A percentile compares a stretch with the other conserved stretches of the same genome.
Evolutionary conservation across 64 coral and sea anemone genomes (phyloP).

Genomic region (Acropora yongei): DNA sequence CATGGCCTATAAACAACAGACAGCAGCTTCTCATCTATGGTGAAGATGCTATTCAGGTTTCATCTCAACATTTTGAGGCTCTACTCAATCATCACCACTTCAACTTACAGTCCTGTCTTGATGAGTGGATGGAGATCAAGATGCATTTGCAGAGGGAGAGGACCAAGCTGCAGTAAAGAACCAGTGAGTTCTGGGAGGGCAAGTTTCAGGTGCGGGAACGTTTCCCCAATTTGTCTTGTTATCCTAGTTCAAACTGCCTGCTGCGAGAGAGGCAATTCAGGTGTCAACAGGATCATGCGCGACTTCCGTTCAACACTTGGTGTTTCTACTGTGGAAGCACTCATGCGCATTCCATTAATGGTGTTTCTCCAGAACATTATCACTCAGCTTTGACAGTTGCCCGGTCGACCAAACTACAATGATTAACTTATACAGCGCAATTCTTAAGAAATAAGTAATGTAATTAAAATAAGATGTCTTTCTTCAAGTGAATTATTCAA

Average conservation of each 20-base stretch:
- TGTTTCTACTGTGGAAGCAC: constrained; percentile 32
- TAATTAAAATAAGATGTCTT: too few species aligned
- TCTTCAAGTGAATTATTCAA: too few species aligned
- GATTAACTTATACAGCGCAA: too few species aligned
- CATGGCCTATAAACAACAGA: too few species aligned
- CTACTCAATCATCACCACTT: not conserved
- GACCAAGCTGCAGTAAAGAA: not conserved
- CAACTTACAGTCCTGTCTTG: constrained; percentile 11
- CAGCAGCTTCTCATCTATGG: too few species aligned
- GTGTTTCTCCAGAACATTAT: too few species aligned
- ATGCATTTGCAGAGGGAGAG: constrained; percentile 7
- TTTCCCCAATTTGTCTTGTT: constrained; percentile 44
- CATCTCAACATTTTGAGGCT: too few species aligned
- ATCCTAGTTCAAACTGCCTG: constrained; percentile 43
- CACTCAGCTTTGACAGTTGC: too few species aligned
- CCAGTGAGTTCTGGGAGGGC: not conserved
- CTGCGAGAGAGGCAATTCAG: constrained; percentile 28
- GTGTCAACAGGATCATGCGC: constrained; percentile 42
- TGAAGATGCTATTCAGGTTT: too few species aligned
- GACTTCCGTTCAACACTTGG: constrained; percentile 34
- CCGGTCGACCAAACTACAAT: too few species aligned
- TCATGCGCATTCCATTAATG: constrained; percentile 4
- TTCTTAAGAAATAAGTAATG: too few species aligned
- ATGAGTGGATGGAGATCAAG: constrained; percentile 5
- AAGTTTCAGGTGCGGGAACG: constrained; percentile 31